phyloP scores from a whole-genome alignment of 2,888 invertebrate genomes.

The Apamea sordens region DNA sequence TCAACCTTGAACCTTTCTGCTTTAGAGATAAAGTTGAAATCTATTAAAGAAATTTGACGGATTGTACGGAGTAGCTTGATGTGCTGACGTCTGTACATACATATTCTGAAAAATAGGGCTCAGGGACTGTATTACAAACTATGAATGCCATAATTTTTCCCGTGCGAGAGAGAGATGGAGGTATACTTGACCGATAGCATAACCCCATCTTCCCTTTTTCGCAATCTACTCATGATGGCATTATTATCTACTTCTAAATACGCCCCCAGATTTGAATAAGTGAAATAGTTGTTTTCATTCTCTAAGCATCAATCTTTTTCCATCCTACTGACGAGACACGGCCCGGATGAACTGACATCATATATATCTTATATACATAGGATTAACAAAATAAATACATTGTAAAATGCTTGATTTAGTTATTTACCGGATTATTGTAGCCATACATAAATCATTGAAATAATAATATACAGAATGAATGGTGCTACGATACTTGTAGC shows the following conservation, averaged over 20 bases:
- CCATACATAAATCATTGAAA: slow-evolving; percentile 16
- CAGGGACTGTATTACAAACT: neutral
- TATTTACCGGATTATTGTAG: slow-evolving; percentile 30
- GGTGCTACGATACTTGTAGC: slow-evolving; percentile 33
- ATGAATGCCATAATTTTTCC: neutral
- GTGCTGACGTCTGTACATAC: neutral
- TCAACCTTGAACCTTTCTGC: too few species aligned
- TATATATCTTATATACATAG: neutral
- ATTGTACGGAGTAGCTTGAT: too few species aligned
- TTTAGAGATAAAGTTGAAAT: too few species aligned
- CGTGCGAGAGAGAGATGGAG: neutral
- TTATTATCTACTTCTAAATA: neutral
- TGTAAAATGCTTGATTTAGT: neutral
- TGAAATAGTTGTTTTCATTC: neutral
- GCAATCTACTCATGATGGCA: neutral
- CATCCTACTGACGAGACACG: too few species aligned
- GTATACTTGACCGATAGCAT: neutral
- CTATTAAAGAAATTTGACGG: too few species aligned
- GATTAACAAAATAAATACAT: neutral
- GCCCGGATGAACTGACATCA: neutral
- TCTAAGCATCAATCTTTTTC: too few species aligned
- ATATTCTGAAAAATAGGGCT: neutral
- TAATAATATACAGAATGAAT: slow-evolving; percentile 30
- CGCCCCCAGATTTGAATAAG: neutral
- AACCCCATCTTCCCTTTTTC: neutral